phyloP scores from a whole-genome alignment of 2,888 invertebrate genomes.

The Mesoligia furuncula region DNA sequence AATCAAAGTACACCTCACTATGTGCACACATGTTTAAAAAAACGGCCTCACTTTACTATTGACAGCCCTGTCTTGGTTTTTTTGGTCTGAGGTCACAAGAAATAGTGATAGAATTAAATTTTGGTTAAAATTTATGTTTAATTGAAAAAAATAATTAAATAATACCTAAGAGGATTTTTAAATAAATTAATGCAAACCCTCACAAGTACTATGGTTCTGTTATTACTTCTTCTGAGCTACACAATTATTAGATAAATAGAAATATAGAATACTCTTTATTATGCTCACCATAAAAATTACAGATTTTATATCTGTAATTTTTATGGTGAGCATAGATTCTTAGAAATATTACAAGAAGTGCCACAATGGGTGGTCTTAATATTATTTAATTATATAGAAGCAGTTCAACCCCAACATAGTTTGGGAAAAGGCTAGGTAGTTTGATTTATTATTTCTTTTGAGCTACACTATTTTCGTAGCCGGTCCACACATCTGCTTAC shows the following conservation, averaged over 20 bases:
- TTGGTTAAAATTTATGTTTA: background rate
- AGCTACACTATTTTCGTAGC: background rate
- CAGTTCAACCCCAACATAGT: too few relatives aligned
- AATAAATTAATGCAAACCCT: background rate
- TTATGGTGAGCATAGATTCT: too few relatives aligned
- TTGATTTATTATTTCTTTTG: background rate
- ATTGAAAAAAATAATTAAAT: background rate
- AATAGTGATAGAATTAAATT: background rate
- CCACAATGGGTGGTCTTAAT: background rate
- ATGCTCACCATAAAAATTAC: too few relatives aligned
- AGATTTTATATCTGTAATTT: too few relatives aligned
- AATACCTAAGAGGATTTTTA: background rate
- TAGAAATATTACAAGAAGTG: too few relatives aligned
- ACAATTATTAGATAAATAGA: background rate
- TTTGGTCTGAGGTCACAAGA: too few relatives aligned
- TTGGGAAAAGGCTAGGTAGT: background rate
- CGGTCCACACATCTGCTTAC: background rate
- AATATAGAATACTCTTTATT: too few relatives aligned
- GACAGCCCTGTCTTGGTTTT: too few relatives aligned
- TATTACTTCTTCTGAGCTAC: background rate
- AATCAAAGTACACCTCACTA: too few relatives aligned
- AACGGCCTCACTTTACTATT: too few relatives aligned
- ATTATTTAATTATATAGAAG: background rate
- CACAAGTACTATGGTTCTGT: background rate
- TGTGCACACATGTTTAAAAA: too few relatives aligned